Conservation (phyloP, 92 coral and sea anemone species). For the Metridium senile region DNA sequence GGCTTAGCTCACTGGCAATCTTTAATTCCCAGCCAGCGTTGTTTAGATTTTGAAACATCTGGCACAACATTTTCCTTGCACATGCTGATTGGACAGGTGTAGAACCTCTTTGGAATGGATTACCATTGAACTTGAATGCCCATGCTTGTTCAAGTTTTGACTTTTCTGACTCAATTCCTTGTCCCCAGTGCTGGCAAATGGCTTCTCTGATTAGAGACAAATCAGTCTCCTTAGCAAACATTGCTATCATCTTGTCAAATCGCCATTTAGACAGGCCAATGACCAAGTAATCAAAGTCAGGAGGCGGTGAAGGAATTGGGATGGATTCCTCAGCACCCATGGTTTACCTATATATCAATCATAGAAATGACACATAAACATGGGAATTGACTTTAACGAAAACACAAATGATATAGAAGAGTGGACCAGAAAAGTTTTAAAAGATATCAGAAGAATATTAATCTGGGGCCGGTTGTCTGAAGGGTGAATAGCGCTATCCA, state of each 20-base stretch:
- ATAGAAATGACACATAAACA: neutral
- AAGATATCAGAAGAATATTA: no score
- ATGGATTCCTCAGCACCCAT: slow-evolving; percentile 46
- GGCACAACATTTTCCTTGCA: slow-evolving; percentile 47
- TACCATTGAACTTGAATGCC: slow-evolving; percentile 59
- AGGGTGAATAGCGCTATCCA: no score
- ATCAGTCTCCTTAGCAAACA: slow-evolving; percentile 50
- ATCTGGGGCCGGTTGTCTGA: no score
- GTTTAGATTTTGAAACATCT: slow-evolving; percentile 57
- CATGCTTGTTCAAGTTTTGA: slow-evolving; percentile 29
- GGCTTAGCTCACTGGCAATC: slow-evolving; percentile 43
- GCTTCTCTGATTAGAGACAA: slow-evolving; percentile 52
- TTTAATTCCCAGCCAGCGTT: slow-evolving; percentile 65
- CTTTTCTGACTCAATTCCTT: slow-evolving; percentile 39
- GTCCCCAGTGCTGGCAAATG: slow-evolving; percentile 55
- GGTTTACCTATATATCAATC: neutral
- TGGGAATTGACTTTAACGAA: neutral
- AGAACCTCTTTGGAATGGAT: slow-evolving; percentile 36
- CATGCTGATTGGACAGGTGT: slow-evolving; percentile 17
- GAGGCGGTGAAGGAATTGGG: slow-evolving; percentile 39
- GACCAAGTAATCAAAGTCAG: slow-evolving; percentile 64
- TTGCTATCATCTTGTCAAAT: slow-evolving; percentile 42
- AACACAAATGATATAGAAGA: no score
- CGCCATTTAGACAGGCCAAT: slow-evolving; percentile 27
- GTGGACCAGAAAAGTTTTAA: no score